Conservation (phyloP, 1,140 invertebrate species). For the Danaus plexippus region DNA sequence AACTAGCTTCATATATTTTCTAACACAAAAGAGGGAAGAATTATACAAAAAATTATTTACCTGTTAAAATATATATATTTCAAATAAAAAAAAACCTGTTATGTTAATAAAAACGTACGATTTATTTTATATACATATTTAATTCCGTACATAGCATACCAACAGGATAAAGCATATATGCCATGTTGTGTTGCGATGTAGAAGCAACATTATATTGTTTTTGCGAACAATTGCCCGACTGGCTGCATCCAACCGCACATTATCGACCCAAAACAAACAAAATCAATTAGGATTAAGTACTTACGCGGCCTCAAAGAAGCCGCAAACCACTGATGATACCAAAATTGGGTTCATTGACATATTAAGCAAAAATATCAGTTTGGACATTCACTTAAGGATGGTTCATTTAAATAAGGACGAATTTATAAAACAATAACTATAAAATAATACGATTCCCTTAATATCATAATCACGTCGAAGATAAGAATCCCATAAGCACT, state of each 20-base stretch:
- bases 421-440: too few species aligned
- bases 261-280: constrained; percentile 61
- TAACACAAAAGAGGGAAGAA: too few species aligned
- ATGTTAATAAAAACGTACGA: not conserved
- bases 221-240: constrained; percentile 38
- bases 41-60: too few species aligned
- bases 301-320: constrained; percentile 54
- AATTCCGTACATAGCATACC: too few species aligned
- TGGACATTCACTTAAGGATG: constrained; percentile 30
- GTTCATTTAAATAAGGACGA: not conserved
- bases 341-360: constrained; percentile 41
- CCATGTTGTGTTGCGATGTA: not conserved
- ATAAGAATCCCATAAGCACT: too few species aligned
- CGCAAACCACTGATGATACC: constrained; percentile 43
- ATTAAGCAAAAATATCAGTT: constrained; percentile 36
- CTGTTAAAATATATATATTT: constrained; percentile 1
- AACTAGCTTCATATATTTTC: too few species aligned
- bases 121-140: not conserved
- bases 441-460: too few species aligned
- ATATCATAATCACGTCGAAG: too few species aligned
- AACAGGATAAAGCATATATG: not conserved
- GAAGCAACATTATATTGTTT: too few species aligned
- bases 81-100: constrained; percentile 3
- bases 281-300: constrained; percentile 69
- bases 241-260: constrained; percentile 30